Evolutionary conservation across 2,113 vertebrate species (phyloP), one percentile per base, ranked within the genome.

Genomic region (Peromyscus maniculatus): DNA sequence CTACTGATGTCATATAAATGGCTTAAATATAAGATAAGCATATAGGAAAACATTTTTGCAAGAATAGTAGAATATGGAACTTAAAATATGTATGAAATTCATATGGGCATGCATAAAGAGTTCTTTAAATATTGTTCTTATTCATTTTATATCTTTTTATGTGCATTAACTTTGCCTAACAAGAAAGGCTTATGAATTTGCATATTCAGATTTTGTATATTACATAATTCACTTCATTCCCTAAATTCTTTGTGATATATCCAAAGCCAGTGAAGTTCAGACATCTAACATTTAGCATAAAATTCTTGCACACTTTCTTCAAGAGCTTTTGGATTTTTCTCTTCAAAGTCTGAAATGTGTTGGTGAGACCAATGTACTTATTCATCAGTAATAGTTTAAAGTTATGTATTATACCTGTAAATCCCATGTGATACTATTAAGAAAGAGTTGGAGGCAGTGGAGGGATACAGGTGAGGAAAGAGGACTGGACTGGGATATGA

Each of bases 111-210:
- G 39, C 62, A 87, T 82, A 36, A 49, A 78, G 64, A 83, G 12
- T 71, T 95, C 71, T 83, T 95, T 91, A 97, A 95, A 95, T 96
- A 90, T 86, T 75, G 36, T 91, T 92, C 79, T 75, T 95, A 74
- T 71, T 95, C 84, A 95, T 79, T 75, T 92, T 95, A 43, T 72
- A 94, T 89, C 82, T 91, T 96, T 80, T 96, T 92, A 83, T 78
- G 84, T 78, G 64, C 39, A 87, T 95, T 94, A 96, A 91, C 52
- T 90, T 90, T 94, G 39, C 13, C 57, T 75, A 21, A 89, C 93
- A 96, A 74, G 57, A 96, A 95, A 84, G 49, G 13, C 79, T 80
- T 86, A 8, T 77, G 19, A 93, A 95, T 96, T 93, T 97, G 33
- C 82, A 95, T 91, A 90, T 92, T 95, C 46, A 84, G 95, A 97